Conservation (phyloP, 2,888 invertebrate species). For the Gasteruption jaculator region DNA sequence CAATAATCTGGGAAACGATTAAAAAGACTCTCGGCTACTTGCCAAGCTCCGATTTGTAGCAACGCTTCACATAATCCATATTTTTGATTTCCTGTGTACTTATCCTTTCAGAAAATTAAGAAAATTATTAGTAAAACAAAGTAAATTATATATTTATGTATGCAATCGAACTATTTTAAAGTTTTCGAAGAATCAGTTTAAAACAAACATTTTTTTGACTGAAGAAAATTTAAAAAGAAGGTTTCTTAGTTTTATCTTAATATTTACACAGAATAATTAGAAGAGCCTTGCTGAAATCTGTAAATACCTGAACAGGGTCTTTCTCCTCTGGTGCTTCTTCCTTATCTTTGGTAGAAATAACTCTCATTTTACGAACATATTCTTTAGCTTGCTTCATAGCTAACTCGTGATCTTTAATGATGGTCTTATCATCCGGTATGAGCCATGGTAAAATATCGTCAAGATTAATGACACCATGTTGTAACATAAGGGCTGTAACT, state of each 20-base stretch:
- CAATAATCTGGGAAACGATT: slow-evolving; percentile 79
- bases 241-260: slow-evolving; percentile 1
- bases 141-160: too few relatives aligned
- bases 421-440: slow-evolving; percentile 77
- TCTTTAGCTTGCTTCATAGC: slow-evolving; percentile 79
- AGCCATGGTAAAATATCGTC: slow-evolving; percentile 92
- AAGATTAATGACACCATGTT: slow-evolving; percentile 79
- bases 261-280: neutral
- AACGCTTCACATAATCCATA: slow-evolving; percentile 88
- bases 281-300: neutral
- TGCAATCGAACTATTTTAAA: too few relatives aligned
- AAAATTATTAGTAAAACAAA: slow-evolving; percentile 8
- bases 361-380: slow-evolving; percentile 80
- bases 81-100: slow-evolving; percentile 79
- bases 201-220: too few relatives aligned
- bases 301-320: slow-evolving; percentile 61
- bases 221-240: neutral
- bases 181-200: neutral
- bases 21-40: slow-evolving; percentile 74
- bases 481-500: slow-evolving; percentile 84
- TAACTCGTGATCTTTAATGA: slow-evolving; percentile 77
- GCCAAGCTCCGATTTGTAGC: slow-evolving; percentile 86
- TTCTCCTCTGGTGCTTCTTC: slow-evolving; percentile 68
- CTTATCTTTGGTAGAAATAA: slow-evolving; percentile 77
- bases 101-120: slow-evolving; percentile 35